phyloP scores from a whole-genome alignment of 1,140 invertebrate genomes.

The Penaeus vannamei region DNA sequence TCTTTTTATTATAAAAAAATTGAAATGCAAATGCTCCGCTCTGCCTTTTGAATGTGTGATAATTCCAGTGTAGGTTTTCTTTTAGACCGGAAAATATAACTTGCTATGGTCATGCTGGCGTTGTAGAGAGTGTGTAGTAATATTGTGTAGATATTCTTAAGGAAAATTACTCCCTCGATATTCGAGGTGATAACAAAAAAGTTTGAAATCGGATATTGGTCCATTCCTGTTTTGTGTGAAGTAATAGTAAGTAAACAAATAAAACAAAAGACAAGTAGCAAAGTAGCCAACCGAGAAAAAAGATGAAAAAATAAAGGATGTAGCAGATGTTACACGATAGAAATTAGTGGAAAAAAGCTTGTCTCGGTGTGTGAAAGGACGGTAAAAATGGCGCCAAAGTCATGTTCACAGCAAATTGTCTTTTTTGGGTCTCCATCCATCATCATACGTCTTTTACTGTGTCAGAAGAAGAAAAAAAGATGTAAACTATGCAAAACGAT shows the following conservation, averaged over 20 bases:
- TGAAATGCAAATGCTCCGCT: not conserved
- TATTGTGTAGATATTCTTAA: not conserved
- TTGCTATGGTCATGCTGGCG: not conserved
- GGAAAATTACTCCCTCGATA: not conserved
- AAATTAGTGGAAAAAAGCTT: not conserved
- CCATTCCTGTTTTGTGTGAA: not conserved
- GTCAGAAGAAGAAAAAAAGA: slow-evolving; percentile 26
- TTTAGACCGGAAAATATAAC: not conserved
- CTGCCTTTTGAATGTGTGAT: not conserved
- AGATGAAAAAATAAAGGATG: not conserved
- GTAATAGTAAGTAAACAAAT: not conserved
- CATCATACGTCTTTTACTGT: slow-evolving; percentile 28
- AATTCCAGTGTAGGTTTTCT: not conserved
- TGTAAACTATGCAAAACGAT: slow-evolving; percentile 49
- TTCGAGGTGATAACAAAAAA: slow-evolving; percentile 13
- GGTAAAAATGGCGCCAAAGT: not conserved
- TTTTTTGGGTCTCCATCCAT: slow-evolving; percentile 16
- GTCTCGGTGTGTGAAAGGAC: not conserved
- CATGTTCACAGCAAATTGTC: slow-evolving; percentile 7
- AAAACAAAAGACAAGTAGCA: too few species aligned
- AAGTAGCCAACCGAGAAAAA: too few species aligned
- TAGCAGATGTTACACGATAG: not conserved
- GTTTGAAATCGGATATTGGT: not conserved
- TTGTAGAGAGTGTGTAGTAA: slow-evolving; percentile 3
- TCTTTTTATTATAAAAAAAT: slow-evolving; percentile 20